Conservation (phyloP, 2,888 invertebrate genomes). For the Napeogenes sylphis region DNA sequence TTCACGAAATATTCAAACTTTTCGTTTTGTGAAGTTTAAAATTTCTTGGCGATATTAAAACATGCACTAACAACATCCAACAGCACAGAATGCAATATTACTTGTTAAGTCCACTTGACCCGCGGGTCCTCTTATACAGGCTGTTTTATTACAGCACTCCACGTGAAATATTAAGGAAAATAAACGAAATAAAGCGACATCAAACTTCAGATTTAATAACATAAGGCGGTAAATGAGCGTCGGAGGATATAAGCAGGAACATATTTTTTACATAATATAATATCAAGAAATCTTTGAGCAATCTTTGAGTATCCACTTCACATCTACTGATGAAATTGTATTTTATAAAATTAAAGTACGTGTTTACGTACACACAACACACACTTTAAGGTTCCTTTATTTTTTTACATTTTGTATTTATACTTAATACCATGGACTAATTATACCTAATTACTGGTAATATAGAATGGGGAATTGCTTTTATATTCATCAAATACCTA, state of each 20-base stretch:
- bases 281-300: slow-evolving; percentile 1
- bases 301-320: background rate
- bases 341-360: no score
- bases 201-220: slow-evolving; percentile 20
- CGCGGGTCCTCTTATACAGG: slow-evolving; percentile 47
- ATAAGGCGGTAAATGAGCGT: background rate
- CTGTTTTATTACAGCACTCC: slow-evolving; percentile 40
- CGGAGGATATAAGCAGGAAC: background rate
- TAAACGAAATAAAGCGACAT: slow-evolving; percentile 21
- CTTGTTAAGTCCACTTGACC: slow-evolving; percentile 73
- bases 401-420: no score
- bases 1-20: background rate
- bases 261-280: background rate
- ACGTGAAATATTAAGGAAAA: slow-evolving; percentile 20
- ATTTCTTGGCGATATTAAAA: slow-evolving; percentile 23
- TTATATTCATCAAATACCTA: no score
- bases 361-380: no score
- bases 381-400: no score
- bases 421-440: no score
- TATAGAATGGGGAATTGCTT: no score
- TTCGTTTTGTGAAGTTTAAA: background rate
- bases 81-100: slow-evolving; percentile 67
- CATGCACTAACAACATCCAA: slow-evolving; percentile 32
- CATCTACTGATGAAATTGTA: no score
- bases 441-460: no score